Evolutionary conservation across 2,888 invertebrate species (phyloP), one percentile per base, ranked within the genome.

Genomic region (Spilosoma lubricipeda): DNA sequence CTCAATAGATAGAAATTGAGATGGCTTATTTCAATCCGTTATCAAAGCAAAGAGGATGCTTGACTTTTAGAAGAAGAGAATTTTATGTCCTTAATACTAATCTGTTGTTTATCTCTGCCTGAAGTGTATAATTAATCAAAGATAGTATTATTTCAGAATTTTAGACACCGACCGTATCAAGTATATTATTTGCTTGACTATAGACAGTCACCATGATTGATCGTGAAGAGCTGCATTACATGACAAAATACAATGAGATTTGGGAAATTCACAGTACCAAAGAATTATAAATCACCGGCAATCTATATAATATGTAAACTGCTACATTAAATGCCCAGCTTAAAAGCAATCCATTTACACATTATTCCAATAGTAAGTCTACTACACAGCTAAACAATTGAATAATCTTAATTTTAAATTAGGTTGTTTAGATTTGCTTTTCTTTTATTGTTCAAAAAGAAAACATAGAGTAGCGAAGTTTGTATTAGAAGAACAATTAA

Each of bases 321-420:
- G 69, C 69, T 70, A 70, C 3, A 36, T 70, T 70, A 70, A 13
- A 70, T 70, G 69, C 69, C 69, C 69, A 70, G 69, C 27, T 69
- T 39, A 59, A 33, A 48, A 33, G 11, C 9, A 67, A 67, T 67
- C 3, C 13, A 30, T 67, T 45, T 45, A 42, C 42, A n/a, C 23
- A 7, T n/a, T 15, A 39, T 66, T 36, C 13, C 5, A 13, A 39
- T 65, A 65, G 9, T 65, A 39, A 39, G 36, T 65, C 11, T 59
- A n/a, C 1, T 15, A 59, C 59, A 30, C 27, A 4, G 27, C 56
- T 27, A 27, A 59, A 27, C 4, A 15, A 30, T 15, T 5, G 13
- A 59, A 59, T 27, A 59, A n/a, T 56, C 9, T 56, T 2, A 56
- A 56, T 2, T 56, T 56, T 56, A 1, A 23, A 56, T 56, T 11